A percentile compares a stretch with the other conserved stretches of the same genome.
These are phyloP conservation scores for Ichneumoninae sp. DNA, from an alignment of 2,888 invertebrate species.

Conservation along the genomic window DNA sequence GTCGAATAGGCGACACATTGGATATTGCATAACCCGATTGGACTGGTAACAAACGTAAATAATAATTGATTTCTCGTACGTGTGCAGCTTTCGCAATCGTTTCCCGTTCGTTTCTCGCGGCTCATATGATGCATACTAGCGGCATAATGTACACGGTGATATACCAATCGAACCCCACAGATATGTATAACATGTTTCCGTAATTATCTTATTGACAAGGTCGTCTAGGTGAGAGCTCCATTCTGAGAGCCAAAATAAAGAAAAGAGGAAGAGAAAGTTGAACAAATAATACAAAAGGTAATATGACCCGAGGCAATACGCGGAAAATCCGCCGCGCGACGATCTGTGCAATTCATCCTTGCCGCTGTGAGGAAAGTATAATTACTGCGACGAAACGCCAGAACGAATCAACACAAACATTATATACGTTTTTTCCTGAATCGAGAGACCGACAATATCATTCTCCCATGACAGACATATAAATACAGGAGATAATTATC, in stretches of 20 bases:
- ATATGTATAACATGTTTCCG: neutral
- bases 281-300: conserved; percentile 15
- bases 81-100: conserved; percentile 15
- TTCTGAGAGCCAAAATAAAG: conserved; percentile 13
- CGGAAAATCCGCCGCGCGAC: conserved; percentile 26
- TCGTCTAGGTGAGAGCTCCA: neutral
- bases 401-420: neutral
- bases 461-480: neutral
- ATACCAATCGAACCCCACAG: conserved; percentile 9
- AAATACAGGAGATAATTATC: neutral
- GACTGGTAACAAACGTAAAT: conserved; percentile 27
- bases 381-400: conserved; percentile 22
- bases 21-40: conserved; percentile 32
- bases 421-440: conserved; percentile 1
- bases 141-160: neutral
- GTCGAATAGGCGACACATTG: conserved; percentile 8
- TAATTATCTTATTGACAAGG: conserved; percentile 51
- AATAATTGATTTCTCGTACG: conserved; percentile 20
- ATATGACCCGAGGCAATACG: neutral
- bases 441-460: neutral
- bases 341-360: conserved; percentile 26
- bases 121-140: neutral
- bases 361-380: conserved; percentile 8
- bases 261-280: neutral
- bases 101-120: neutral